Evolutionary conservation across 2,888 invertebrate genomes (phyloP), one percentile per base, ranked within the genome.

Genomic region (Dryocosmus kuriphilus): DNA sequence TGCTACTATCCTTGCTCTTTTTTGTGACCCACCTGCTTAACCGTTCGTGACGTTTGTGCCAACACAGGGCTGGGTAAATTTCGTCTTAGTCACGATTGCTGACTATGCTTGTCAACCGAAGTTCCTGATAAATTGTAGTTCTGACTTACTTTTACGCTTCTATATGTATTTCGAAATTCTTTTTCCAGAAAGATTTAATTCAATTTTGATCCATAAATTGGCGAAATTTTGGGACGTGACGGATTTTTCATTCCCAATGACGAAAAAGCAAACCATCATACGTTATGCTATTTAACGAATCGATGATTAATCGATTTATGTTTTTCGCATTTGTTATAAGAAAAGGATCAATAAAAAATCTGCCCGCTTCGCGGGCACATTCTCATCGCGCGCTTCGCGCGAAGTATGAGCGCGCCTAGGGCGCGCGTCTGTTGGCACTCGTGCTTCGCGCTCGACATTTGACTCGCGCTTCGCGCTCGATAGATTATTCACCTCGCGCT

Each of bases 71-170:
- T 6, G 57, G 24, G 57, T 5, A 24, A n/a, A 24, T 57, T 57
- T 46, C 46, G 51, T n/a, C 51, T n/a, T 51, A 8, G 51, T 51
- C n/a, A 51, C 51, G 51, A 51, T 51, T 57, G 24, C 57, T 57
- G 57, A 24, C 22, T 57, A 7, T n/a, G n/a, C 9, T n/a, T n/a
- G n/a, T 57, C 57, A 57, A 24, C 24, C 57, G 6, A 27, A 57
- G 24, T 57, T 57, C 24, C 57, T 57, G 14, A 8, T 5, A 57
- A 24, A 22, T 57, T 57, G 19, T 2, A 9, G 8, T 51, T 51
- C 51, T n/a, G 0, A 9, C 51, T 51, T n/a, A n/a, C 51, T 16
- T 51, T 19, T 9, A 22, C n/a, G 51, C 51, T 51, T n/a, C n/a
- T 9, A 51, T 9, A 51, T 51, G 16, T 61, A 5, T 27, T 61